Conservation (phyloP, 2,797 vertebrate species). For the Gallinago solitaria region DNA sequence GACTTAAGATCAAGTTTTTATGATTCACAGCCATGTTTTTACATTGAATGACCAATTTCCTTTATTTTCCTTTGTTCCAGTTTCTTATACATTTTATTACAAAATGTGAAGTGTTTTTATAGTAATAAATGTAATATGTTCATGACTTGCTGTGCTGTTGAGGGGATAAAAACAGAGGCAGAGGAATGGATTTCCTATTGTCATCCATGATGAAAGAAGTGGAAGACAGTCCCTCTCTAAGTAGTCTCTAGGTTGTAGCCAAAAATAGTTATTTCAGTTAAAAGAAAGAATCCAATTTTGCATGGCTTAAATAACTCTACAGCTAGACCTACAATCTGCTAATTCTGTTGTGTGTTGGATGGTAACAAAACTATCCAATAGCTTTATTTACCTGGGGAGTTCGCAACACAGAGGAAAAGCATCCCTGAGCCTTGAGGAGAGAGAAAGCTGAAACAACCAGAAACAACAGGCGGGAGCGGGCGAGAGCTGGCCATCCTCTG, state of each 20-base stretch:
- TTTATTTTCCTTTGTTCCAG: not conserved
- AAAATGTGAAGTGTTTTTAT: not conserved
- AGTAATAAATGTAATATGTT: not conserved
- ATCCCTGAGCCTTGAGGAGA: not conserved
- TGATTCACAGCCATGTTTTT: not conserved
- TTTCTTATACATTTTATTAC: not conserved
- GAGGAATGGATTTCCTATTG: not conserved
- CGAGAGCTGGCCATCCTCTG: not conserved
- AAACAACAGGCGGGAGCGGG: not conserved
- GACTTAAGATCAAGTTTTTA: not conserved
- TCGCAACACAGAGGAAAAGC: not conserved
- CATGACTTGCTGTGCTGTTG: not conserved
- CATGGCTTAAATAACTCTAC: not conserved
- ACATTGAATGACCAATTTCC: not conserved
- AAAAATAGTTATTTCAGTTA: not conserved
- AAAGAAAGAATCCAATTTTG: not conserved
- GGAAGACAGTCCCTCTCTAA: not conserved
- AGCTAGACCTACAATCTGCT: not conserved
- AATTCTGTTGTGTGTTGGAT: not conserved
- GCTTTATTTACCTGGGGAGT: not conserved
- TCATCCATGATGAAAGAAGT: not conserved
- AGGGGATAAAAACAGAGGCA: not conserved
- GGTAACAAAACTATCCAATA: not conserved
- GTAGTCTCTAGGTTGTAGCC: not conserved
- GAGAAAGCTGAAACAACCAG: not conserved